Base-by-base conservation (phyloP, 1,140 invertebrate species). In the Drosophila sechellia region DNA sequence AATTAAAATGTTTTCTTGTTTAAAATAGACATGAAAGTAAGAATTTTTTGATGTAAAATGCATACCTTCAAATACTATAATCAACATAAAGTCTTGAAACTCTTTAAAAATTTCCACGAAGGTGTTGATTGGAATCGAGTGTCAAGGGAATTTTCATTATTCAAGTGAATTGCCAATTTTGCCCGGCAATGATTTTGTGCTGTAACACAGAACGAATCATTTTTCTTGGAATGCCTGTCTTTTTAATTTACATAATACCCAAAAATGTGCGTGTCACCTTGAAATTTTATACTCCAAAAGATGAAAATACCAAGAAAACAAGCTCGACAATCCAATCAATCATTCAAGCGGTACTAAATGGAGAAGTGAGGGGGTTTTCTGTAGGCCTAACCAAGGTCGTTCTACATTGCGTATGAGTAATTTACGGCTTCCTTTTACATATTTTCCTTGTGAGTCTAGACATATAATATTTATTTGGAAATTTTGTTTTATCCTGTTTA, bases 331-430 rank as follows among this genome's bases (percentile, higher is more conserved):
- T 57, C 12, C 17, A 48, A 65, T 71, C 54, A 50, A 68, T 68
- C 59, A 68, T 20, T 68, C 35, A 17, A 52, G 37, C 37, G 34
- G 25, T 39, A 17, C 37, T 39, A 71, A 59, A 59, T 40, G 15
- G 15, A 63, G 1, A 31, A 17, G 31, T 5, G 40, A n/a, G 10
- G 4, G 4, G 1, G 22, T 31, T 35, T 52, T 27, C 27, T 17
- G 46, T 35, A 20, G 15, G 54, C 27, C 35, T 10, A n/a, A 13
- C 46, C 37, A 54, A 61, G 42, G 27, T 40, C 39, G 61, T 40
- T 3, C 71, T 56, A 77, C 61, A 39, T 53, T 65, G 75, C 78
- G 68, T 86, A 86, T 81, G 63, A 66, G 74, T 53, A 75, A 78
- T 85, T 81, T 70, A 78, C 46, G 66, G 37, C 13, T 22, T 81